Conservation (phyloP, 1,140 invertebrate species). For the Meloidogyne exigua region DNA sequence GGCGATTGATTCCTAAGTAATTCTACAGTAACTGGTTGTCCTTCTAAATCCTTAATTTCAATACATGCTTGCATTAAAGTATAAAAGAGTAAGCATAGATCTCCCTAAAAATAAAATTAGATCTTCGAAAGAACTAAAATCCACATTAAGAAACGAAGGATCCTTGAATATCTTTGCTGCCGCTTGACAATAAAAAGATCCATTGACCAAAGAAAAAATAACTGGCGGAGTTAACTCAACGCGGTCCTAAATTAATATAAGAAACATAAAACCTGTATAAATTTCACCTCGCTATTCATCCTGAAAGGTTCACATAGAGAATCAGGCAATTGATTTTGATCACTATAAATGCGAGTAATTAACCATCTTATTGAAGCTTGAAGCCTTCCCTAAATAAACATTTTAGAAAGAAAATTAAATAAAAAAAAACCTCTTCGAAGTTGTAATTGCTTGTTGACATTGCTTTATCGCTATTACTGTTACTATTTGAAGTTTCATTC, state of each 20-base stretch:
- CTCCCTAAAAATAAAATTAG: conserved; percentile 50
- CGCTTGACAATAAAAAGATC: conserved; percentile 90
- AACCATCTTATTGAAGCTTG: conserved; percentile 95
- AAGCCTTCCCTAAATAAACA: conserved; percentile 81
- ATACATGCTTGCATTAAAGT: conserved; percentile 86
- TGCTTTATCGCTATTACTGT: not conserved
- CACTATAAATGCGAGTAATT: conserved; percentile 90
- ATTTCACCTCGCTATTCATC: conserved; percentile 28
- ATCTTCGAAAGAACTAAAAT: conserved; percentile 60
- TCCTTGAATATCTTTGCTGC: conserved; percentile 93
- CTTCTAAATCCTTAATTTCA: conserved; percentile 78
- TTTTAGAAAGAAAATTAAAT: conserved; percentile 8
- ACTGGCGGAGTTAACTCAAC: conserved; percentile 90
- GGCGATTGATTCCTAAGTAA: conserved; percentile 91
- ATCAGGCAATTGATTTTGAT: conserved; percentile 78
- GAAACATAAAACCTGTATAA: conserved; percentile 7
- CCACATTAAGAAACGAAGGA: conserved; percentile 88
- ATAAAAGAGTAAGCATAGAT: conserved; percentile 79
- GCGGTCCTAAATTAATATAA: conserved; percentile 72
- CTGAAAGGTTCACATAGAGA: conserved; percentile 90
- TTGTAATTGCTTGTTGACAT: conserved; percentile 19
- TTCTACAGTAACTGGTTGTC: conserved; percentile 86
- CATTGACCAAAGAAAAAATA: conserved; percentile 84
- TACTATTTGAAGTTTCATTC: not conserved
- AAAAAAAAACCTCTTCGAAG: conserved; percentile 1